Conservation (phyloP, 1,140 invertebrate species). For the Phymorhynchus buccinoides region DNA sequence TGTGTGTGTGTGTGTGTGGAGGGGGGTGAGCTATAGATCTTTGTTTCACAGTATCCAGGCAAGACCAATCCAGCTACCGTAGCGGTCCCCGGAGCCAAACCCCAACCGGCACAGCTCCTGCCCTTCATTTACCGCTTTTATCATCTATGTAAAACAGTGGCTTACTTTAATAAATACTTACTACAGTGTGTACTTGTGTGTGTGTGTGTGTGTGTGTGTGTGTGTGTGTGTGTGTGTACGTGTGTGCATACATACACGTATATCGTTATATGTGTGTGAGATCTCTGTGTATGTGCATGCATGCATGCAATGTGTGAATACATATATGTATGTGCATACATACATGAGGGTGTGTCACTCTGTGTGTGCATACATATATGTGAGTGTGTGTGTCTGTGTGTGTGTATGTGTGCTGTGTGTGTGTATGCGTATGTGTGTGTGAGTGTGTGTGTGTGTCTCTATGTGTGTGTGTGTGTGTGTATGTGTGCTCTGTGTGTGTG, state of each 20-base stretch:
- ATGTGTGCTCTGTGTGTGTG: not conserved
- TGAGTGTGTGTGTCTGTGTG: not conserved
- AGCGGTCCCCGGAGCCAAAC: too few relatives aligned
- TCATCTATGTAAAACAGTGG: too few relatives aligned
- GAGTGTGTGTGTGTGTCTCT: too few relatives aligned
- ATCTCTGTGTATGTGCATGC: too few relatives aligned
- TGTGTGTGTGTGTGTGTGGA: too few relatives aligned
- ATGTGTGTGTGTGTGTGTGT: not conserved
- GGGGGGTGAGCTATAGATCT: too few relatives aligned
- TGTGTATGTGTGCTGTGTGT: not conserved
- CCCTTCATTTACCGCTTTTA: too few relatives aligned
- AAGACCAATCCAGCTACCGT: too few relatives aligned
- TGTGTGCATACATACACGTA: not conserved
- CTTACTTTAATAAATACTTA: too few relatives aligned
- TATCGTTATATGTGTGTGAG: too few relatives aligned
- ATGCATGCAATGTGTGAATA: not conserved
- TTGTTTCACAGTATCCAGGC: too few relatives aligned
- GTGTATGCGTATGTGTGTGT: not conserved
- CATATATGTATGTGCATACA: not conserved
- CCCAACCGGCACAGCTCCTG: too few relatives aligned
- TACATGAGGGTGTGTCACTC: not conserved
- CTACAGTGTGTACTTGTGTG: not conserved
- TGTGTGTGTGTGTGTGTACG: not conserved
- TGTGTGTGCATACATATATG: conserved; percentile 1
- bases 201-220: not conserved